Evolutionary conservation across 2,113 vertebrate genomes (phyloP), one percentile per base, ranked within the genome.

Genomic region (Bombycilla garrulus): DNA sequence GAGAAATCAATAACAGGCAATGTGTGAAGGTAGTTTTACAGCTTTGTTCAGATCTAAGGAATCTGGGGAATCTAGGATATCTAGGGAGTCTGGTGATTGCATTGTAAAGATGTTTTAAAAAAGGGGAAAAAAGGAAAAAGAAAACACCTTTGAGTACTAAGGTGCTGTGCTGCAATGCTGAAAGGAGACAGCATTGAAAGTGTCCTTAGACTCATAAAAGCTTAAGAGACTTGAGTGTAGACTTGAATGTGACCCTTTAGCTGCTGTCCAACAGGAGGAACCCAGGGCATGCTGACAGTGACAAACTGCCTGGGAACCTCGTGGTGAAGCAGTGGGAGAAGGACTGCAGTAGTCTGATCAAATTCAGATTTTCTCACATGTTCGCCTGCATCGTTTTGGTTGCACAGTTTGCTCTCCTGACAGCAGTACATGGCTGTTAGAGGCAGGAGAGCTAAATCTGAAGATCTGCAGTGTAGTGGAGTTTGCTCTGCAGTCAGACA

Each of bases 61-160:
- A 72, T 56, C 61, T 82, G 38, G 15, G 38, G 29, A 76, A 65
- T 61, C 44, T 58, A 40, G 72, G 81, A 66, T 48, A 42, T 64
- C 47, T 62, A 44, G 14, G 31, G 23, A 57, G 26, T 48, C 53
- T 64, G 76, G 45, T 8, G 26, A 51, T n/a, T 44, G 36, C 18
- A 22, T 10, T 82, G 50, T 81, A 28, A 71, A 90, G 48, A 23
- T 21, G 5, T 40, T 81, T 17, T 1, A 20, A 50, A 67, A 23
- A 23, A 1, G 15, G 11, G 6, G 1, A 6, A 3, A 4, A 48
- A 38, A 7, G 0, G 3, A 29, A 13, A 9, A 70, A 47, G 0
- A 3, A 33, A 0, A 0, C 8, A 29, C 9, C 11, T 57, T 17
- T 17, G 21, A 38, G 6, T 61, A 5, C 19, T 48, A 15, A 70